A percentile compares a stretch with the other conserved stretches of the same genome.
Evolutionary conservation across 1,140 invertebrate genomes (phyloP).

Genomic region (Heliconius congener): DNA sequence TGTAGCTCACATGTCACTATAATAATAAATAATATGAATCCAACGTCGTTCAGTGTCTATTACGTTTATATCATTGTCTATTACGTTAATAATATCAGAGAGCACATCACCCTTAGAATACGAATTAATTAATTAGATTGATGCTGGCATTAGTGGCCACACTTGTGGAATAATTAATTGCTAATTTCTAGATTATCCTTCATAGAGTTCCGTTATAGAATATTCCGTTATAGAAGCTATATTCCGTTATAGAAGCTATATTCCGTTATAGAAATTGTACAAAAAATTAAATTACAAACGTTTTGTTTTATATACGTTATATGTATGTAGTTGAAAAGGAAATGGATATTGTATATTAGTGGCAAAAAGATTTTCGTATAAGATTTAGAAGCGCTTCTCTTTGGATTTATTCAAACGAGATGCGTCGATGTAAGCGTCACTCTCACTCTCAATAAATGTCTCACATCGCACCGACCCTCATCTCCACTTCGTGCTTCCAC

Average conservation of each 20-base stretch:
- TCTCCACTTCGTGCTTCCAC: conserved; percentile 15
- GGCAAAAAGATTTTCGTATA: too few species aligned
- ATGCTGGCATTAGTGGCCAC: background rate
- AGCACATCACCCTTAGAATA: background rate
- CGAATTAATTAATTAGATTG: conserved; percentile 8
- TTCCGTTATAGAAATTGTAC: too few species aligned
- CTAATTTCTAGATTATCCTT: background rate
- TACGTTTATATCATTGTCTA: conserved; percentile 3
- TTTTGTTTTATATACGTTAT: background rate
- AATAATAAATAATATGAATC: background rate
- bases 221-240: too few species aligned
- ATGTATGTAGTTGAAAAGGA: too few species aligned
- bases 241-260: too few species aligned
- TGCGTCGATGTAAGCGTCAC: background rate
- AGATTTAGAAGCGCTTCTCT: background rate
- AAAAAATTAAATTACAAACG: background rate
- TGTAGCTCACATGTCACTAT: background rate
- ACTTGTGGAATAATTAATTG: conserved; percentile 6
- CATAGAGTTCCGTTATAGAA: too few species aligned
- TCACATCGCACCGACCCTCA: background rate
- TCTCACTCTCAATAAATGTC: background rate
- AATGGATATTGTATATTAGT: too few species aligned
- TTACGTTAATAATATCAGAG: conserved; percentile 3
- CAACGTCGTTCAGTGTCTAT: background rate
- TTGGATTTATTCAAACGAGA: conserved; percentile 8